phyloP scores from a whole-genome alignment of 2,113 vertebrate species.

The Tragulus kanchil region DNA sequence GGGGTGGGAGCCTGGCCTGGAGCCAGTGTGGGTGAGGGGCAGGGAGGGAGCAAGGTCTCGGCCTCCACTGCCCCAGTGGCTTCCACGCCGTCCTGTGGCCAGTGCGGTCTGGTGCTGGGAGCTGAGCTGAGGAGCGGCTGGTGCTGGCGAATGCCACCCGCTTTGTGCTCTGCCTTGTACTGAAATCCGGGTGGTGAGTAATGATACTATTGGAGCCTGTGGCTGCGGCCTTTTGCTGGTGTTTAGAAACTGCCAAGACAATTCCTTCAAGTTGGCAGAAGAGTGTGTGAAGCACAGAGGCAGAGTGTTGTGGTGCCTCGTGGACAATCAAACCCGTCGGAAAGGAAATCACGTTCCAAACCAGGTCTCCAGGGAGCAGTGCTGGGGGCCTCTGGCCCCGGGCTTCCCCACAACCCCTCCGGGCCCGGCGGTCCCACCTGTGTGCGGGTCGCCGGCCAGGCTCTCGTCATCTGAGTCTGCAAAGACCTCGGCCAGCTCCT shows the following conservation, averaged over 20 bases:
- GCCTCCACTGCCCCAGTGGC: too few relatives aligned
- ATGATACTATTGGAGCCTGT: background rate
- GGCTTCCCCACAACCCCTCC: too few relatives aligned
- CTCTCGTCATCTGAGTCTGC: conserved; percentile 97
- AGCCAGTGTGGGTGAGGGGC: background rate
- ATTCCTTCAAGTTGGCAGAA: background rate
- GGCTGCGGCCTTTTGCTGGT: background rate
- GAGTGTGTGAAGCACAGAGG: background rate
- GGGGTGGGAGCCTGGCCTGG: background rate
- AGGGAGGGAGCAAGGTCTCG: background rate
- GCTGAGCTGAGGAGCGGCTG: background rate
- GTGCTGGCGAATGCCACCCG: too few relatives aligned
- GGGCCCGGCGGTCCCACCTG: conserved; percentile 87
- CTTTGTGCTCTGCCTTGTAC: background rate
- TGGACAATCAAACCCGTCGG: background rate
- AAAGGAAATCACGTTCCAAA: background rate
- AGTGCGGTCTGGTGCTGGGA: background rate
- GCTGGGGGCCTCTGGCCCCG: background rate
- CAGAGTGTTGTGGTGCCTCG: background rate
- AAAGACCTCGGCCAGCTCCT: conserved; percentile 97
- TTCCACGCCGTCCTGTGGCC: background rate
- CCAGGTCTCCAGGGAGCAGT: background rate
- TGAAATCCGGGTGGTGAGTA: background rate
- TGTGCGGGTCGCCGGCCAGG: conserved; percentile 88
- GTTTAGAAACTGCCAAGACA: background rate